Evolutionary conservation across 2,113 vertebrate genomes (phyloP).

Genomic region (Lutjanus erythropterus): DNA sequence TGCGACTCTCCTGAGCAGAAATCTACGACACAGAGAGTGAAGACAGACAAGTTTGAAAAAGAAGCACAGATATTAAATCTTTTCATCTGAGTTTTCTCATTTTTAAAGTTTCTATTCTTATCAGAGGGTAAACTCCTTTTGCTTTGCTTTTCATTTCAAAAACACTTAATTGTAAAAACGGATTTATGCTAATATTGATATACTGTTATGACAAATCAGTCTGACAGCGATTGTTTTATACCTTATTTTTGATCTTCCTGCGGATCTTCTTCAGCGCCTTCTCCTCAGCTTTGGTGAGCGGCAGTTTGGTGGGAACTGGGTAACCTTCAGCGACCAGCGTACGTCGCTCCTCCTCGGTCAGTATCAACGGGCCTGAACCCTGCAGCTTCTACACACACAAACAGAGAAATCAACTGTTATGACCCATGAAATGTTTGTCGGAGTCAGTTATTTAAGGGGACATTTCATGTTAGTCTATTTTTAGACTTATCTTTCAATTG

Average conservation of each 20-base stretch:
- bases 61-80: conserved; percentile 3
- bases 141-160: too few relatives aligned
- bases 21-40: conserved; percentile 83
- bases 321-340: conserved; percentile 97
- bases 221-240: conserved; percentile 15
- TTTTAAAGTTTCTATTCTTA: too few relatives aligned
- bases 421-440: not conserved
- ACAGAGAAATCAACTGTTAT: not conserved
- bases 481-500: too few relatives aligned
- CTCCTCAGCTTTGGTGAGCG: conserved; percentile 96
- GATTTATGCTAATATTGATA: too few relatives aligned
- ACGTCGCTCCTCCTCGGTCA: conserved; percentile 97
- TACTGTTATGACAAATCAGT: not conserved
- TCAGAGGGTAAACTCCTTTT: too few relatives aligned
- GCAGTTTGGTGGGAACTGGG: conserved; percentile 96
- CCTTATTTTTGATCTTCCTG: conserved; percentile 98
- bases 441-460: not conserved
- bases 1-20: conserved; percentile 97
- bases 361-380: conserved; percentile 91
- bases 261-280: conserved; percentile 99
- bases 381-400: conserved; percentile 89
- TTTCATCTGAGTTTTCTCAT: too few relatives aligned
- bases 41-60: not conserved
- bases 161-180: too few relatives aligned
- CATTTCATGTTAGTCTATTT: too few relatives aligned